These are phyloP conservation scores for Antennarius maculatus DNA, from an alignment of 2,797 vertebrate species.

Conservation along the genomic window DNA sequence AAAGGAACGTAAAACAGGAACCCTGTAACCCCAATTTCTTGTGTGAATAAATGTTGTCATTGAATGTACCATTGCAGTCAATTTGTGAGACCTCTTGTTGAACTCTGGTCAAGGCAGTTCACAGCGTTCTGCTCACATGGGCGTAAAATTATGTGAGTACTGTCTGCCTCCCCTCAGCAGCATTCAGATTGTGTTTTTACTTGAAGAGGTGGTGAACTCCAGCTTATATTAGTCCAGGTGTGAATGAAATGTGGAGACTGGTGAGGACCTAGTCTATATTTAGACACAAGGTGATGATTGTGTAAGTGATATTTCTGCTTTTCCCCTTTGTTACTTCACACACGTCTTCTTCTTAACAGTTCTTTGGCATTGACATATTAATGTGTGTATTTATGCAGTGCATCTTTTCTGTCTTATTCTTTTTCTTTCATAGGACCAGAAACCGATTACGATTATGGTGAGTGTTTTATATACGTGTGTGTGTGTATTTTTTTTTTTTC, in stretches of 20 bases:
- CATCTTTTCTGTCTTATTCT: background rate
- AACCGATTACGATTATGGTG: constrained; percentile 68
- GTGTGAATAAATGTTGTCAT: too few species aligned
- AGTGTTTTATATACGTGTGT: constrained; percentile 27
- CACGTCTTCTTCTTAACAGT: background rate
- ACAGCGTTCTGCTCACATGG: background rate
- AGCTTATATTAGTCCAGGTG: constrained; percentile 15
- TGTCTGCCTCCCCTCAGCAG: background rate
- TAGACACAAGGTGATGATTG: background rate
- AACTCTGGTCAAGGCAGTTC: background rate
- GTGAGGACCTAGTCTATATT: background rate
- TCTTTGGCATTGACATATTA: background rate
- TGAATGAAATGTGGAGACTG: constrained; percentile 10
- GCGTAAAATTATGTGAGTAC: too few species aligned
- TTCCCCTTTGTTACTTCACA: background rate
- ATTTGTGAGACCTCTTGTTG: background rate
- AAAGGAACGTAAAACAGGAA: too few species aligned
- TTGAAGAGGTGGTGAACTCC: background rate
- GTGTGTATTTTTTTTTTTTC: background rate
- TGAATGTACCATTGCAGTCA: too few species aligned
- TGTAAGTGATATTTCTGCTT: constrained; percentile 2
- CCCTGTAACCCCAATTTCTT: too few species aligned
- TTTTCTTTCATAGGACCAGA: constrained; percentile 34
- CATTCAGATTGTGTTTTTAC: background rate
- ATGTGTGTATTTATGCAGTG: background rate